These are phyloP conservation scores for Clamator glandarius DNA, from an alignment of 2,797 vertebrate species.

Conservation along the genomic window DNA sequence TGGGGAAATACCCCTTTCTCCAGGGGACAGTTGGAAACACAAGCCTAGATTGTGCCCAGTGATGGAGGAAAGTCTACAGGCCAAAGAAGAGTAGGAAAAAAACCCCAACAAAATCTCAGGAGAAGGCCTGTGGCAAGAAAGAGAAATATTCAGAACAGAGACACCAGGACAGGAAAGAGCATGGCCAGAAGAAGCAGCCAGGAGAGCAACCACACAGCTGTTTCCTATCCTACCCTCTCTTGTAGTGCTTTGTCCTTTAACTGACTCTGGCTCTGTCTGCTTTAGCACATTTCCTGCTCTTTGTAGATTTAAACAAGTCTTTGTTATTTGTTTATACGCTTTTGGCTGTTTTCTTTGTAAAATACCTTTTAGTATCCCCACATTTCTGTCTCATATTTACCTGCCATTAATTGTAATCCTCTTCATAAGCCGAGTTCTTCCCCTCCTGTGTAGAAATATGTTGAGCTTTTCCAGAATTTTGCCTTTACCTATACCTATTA, in stretches of 20 bases:
- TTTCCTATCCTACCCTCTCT: conserved; percentile 18
- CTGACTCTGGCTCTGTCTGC: conserved; percentile 45
- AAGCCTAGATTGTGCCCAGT: not conserved
- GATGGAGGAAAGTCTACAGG: not conserved
- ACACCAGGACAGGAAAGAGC: not conserved
- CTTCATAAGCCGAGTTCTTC: not conserved
- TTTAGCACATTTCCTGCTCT: conserved; percentile 41
- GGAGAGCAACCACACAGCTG: conserved; percentile 30
- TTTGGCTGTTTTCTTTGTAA: conserved; percentile 61
- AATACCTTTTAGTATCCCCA: conserved; percentile 6
- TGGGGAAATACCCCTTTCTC: conserved; percentile 62
- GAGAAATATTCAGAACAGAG: not conserved
- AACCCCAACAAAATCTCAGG: not conserved
- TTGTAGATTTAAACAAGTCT: conserved; percentile 35
- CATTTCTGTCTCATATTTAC: conserved; percentile 39
- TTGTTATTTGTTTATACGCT: conserved; percentile 31
- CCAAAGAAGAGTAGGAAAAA: not conserved
- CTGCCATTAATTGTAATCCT: conserved; percentile 48
- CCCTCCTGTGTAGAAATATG: not conserved
- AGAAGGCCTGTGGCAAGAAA: conserved; percentile 21
- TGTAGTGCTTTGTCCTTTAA: conserved; percentile 12
- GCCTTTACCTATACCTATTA: conserved; percentile 43
- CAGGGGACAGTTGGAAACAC: conserved; percentile 10
- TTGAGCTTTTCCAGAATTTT: conserved; percentile 45
- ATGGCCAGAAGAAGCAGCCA: not conserved